Evolutionary conservation across 2,888 invertebrate species (phyloP).

Genomic region (Leptura quadrifasciata): DNA sequence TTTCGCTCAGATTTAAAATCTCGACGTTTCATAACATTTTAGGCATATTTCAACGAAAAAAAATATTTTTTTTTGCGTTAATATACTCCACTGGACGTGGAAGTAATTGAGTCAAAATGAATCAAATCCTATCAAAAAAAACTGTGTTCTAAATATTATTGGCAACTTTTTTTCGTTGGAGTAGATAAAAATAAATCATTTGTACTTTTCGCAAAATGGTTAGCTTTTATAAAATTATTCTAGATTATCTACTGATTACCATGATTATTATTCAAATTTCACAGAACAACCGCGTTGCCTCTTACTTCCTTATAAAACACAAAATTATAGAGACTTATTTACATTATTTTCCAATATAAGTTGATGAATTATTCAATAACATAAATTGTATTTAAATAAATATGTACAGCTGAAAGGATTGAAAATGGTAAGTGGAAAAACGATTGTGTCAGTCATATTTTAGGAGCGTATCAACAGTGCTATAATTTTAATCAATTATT

Average conservation of each 20-base stretch:
- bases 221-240: slow-evolving; percentile 12
- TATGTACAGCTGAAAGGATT: not conserved
- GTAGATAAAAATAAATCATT: not conserved
- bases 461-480: not conserved
- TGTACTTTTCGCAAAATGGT: slow-evolving; percentile 2
- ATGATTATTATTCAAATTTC: slow-evolving; percentile 27
- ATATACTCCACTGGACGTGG: too few relatives aligned
- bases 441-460: slow-evolving; percentile 14
- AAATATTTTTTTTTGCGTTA: too few relatives aligned
- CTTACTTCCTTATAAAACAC: slow-evolving; percentile 27
- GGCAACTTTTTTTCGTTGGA: too few relatives aligned
- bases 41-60: too few relatives aligned
- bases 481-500: not conserved
- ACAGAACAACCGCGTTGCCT: slow-evolving; percentile 10
- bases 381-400: slow-evolving; percentile 31
- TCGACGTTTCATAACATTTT: too few relatives aligned
- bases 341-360: slow-evolving; percentile 30
- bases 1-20: too few relatives aligned
- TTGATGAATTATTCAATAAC: slow-evolving; percentile 29
- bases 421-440: slow-evolving; percentile 5
- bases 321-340: slow-evolving; percentile 20
- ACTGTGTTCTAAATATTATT: too few relatives aligned
- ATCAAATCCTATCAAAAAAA: too few relatives aligned
- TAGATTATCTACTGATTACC: slow-evolving; percentile 8
- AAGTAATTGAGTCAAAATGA: too few relatives aligned